Percentiles rank a stretch among this genome's conserved stretches.
Conservation (phyloP, 2,797 vertebrate genomes). For the Leptatherina wallacei region DNA sequence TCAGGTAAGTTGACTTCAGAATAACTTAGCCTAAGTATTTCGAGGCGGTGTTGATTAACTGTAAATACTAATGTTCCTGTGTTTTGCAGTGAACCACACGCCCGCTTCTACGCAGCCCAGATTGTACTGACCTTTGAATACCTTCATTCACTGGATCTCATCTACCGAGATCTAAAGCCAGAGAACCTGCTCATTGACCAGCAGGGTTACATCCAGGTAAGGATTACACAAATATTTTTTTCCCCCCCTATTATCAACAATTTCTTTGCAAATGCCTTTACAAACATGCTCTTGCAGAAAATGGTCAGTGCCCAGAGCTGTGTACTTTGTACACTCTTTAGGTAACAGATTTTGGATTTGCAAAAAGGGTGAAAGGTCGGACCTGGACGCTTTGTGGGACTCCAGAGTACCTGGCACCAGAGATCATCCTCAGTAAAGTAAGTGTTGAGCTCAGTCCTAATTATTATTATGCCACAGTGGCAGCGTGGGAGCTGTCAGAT, state of each 20-base stretch:
- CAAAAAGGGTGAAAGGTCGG: slow-evolving; percentile 94
- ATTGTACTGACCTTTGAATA: slow-evolving; percentile 97
- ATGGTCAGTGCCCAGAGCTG: background rate
- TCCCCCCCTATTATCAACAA: background rate
- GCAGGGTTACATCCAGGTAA: slow-evolving; percentile 93
- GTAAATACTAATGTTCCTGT: slow-evolving; percentile 31
- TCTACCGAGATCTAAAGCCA: slow-evolving; percentile 95
- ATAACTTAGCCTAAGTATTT: background rate
- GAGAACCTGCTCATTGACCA: slow-evolving; percentile 96
- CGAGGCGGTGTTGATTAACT: background rate
- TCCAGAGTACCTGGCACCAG: slow-evolving; percentile 93
- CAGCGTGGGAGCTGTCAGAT: background rate
- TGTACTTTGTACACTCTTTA: slow-evolving; percentile 51
- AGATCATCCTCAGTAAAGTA: slow-evolving; percentile 96
- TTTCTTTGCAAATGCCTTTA: background rate
- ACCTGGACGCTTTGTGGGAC: slow-evolving; percentile 96
- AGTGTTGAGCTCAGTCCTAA: slow-evolving; percentile 24
- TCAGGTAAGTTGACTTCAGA: slow-evolving; percentile 83
- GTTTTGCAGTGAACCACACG: slow-evolving; percentile 90
- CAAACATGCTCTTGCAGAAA: background rate
- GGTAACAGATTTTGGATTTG: slow-evolving; percentile 97
- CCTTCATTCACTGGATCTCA: slow-evolving; percentile 95
- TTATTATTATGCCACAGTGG: background rate
- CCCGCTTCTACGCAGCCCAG: slow-evolving; percentile 95
- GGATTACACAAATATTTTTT: background rate